Percentiles rank a stretch among this genome's conserved stretches.
Conservation (phyloP, 2,113 vertebrate species). For the Gallinago jamesoni region DNA sequence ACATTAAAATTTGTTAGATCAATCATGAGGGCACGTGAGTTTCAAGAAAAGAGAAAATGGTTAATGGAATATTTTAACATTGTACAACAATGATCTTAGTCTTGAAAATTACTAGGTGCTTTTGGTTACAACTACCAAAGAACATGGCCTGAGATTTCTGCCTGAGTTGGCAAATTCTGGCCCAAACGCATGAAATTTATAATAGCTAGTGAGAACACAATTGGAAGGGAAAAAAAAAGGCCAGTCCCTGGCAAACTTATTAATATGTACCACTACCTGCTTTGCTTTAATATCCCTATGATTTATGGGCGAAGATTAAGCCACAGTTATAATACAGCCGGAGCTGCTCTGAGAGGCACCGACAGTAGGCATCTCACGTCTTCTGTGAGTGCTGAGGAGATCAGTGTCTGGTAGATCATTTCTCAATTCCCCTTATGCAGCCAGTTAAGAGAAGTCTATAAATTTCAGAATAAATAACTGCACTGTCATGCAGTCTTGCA, state of each 20-base stretch:
- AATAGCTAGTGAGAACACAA: not conserved
- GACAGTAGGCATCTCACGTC: not conserved
- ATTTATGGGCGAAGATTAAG: not conserved
- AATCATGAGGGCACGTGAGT: not conserved
- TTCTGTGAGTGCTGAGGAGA: not conserved
- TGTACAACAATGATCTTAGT: not conserved
- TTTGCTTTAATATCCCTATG: not conserved
- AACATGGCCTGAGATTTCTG: not conserved
- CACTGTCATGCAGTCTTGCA: not conserved
- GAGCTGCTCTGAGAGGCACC: not conserved
- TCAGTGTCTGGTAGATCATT: too few relatives aligned
- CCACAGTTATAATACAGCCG: not conserved
- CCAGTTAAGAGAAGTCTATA: not conserved
- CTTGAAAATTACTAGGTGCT: not conserved
- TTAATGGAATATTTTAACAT: not conserved
- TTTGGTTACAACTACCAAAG: not conserved
- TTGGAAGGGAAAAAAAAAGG: not conserved
- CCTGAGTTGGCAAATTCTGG: not conserved
- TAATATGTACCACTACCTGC: not conserved
- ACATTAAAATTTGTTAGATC: not conserved
- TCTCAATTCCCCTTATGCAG: not conserved
- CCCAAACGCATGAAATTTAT: not conserved
- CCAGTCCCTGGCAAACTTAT: not conserved
- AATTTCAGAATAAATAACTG: not conserved
- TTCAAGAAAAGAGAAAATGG: not conserved